These are phyloP conservation scores for Cyprinodon tularosa DNA, from an alignment of 2,113 vertebrate species.

Conservation along the genomic window DNA sequence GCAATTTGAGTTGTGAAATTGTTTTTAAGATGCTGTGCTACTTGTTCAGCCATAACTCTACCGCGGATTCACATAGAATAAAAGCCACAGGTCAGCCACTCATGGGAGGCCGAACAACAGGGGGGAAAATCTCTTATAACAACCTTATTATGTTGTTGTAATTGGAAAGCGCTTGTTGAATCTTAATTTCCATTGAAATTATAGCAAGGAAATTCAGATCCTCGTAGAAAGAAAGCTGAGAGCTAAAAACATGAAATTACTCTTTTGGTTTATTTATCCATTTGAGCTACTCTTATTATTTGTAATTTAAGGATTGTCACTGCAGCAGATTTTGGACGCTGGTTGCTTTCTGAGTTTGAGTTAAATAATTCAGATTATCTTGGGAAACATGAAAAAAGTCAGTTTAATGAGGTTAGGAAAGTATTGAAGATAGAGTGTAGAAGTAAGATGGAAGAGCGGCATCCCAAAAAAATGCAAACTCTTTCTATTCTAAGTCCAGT, in stretches of 20 bases:
- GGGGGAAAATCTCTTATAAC: slow-evolving; percentile 8
- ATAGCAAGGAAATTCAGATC: background rate
- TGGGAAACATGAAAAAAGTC: no score
- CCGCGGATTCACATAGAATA: background rate
- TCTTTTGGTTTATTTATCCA: background rate
- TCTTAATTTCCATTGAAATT: slow-evolving; percentile 13
- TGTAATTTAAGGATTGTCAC: background rate
- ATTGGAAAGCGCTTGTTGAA: slow-evolving; percentile 7
- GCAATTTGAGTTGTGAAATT: slow-evolving; percentile 17
- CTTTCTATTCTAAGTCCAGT: no score
- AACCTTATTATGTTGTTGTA: slow-evolving; percentile 5
- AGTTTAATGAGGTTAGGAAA: no score
- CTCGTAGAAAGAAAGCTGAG: background rate
- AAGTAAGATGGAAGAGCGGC: no score
- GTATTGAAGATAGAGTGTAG: no score
- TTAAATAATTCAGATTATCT: no score
- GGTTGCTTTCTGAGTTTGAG: no score
- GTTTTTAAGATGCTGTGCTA: slow-evolving; percentile 17
- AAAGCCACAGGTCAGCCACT: slow-evolving; percentile 21
- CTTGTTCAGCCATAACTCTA: slow-evolving; percentile 5
- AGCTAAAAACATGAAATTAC: background rate
- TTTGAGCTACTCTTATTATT: background rate
- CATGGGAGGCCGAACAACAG: slow-evolving; percentile 1
- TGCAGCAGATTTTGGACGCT: background rate
- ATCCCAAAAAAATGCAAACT: no score